Evolutionary conservation across 2,797 vertebrate genomes (phyloP), one percentile per base, ranked within the genome.

Genomic region (Luscinia luscinia): DNA sequence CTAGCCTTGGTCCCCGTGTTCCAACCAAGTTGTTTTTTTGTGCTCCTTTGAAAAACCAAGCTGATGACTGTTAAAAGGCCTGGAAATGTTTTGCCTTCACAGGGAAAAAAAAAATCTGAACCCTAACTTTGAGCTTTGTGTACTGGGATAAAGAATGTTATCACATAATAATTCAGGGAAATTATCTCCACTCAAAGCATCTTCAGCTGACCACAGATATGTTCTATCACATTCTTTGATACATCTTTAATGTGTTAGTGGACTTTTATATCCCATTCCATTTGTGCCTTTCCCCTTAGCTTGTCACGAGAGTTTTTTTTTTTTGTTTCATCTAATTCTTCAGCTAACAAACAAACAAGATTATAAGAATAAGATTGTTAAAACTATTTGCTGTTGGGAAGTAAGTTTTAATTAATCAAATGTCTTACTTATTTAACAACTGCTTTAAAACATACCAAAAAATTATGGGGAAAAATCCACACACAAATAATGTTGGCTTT

Each of bases 111-210:
- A 48, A n/a, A 66, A 38, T 89, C 32, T 28, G 41, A 87, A 73
- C 87, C 59, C 48, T 63, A 49, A 61, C 72, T 93, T 69, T 85
- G 68, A 91, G 64, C 75, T 90, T 94, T 91, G 72, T 90, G 69
- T 87, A 59, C 46, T 86, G 41, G 73, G 84, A 89, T 84, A 73
- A 95, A 85, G 75, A 83, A 96, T 94, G 87, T 93, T 96, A 93
- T 93, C 94, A 94, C 91, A 30, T 95, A 95, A 95, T 96, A 94
- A 95, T 94, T 96, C 93, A 93, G 86, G 67, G 89, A 91, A 64
- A 83, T 93, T 95, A 89, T 89, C 63, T 94, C 49, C 24, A 32
- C 58, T 82, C 58, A 86, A 94, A 91, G 70, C 84, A 62, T 96
- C 88, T 96, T 95, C 81, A 92, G 59, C 70, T 90, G 89, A 93